Evolutionary conservation across 1,140 invertebrate species (phyloP), one percentile per base, ranked within the genome.

Genomic region (Plectus sambesii): DNA sequence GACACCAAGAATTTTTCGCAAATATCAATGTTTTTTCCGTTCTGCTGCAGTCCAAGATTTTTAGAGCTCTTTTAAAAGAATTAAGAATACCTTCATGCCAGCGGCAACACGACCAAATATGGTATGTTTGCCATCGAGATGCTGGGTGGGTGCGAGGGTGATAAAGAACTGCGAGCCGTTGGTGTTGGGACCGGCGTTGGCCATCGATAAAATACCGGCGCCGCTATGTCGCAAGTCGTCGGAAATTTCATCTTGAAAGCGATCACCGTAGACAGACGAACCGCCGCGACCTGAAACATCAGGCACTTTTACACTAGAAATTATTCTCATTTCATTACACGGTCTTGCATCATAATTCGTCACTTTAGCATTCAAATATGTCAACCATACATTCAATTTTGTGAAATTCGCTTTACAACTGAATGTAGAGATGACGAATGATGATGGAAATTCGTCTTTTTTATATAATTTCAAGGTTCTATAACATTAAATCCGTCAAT

Each of bases 141-240:
- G 96, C 59, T 94, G 88, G 4, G 89, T 92, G 4, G 92, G 89
- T 0, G 83, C 88, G 49, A 98, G 71, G 0, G 90, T 96, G 20
- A 98, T 88, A 63, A 97, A 98, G 76, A 98, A 98, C 69, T 98
- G 93, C 37, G 87, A 93, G 20, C 90, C 90, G 74, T 98, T 98
- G 15, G 86, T 85, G 66, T 97, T 80, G 2, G 88, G 87, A 0
- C 93, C 92, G 44, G 85, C 84, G 76, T 97, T 96, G 0, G 84
- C 85, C 85, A 92, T 90, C 53, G 85, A 87, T 1, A 94, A 70
- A 3, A 83, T 76, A 29, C 83, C 83, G 58, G 83, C 82, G 47
- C 83, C 92, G 19, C 87, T 86, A 69, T 97, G 92, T 72, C 90
- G 94, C 30, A 98, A 75, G 63, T 92, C 87, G 39, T 81, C 77